Base-by-base conservation (phyloP, 2,888 invertebrate genomes). In the Netelia fuscicornis region DNA sequence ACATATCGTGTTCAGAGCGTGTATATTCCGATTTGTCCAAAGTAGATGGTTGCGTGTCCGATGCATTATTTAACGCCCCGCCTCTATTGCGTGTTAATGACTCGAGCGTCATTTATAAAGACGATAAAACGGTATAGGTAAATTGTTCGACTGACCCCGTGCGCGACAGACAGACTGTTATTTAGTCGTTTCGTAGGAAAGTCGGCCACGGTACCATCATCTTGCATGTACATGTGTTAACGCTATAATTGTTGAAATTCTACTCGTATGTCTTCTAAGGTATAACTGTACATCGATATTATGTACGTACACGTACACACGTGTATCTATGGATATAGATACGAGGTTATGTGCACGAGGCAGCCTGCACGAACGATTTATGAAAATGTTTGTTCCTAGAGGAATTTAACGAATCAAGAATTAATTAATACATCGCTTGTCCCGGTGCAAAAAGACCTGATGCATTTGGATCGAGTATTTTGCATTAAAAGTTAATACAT, bases 141-240 rank as follows among this genome's bases (percentile, higher is more conserved):
- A 70, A 58, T 64, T 74, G 37, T 9, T 70, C 37, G 56, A 48
- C 37, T 23, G 44, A 60, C 20, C 62, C 17, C 44, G 48, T 44
- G 25, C 56, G 13, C 30, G 11, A 17, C 37, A 23, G 44, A 25
- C 65, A 74, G 79, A 42, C 52, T 74, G 37, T 68, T 64, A 75
- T 83, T 83, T 70, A 23, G 54, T 58, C 70, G n/a, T 25, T n/a
- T 17, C 23, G 62, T 9, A 48, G 56, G 70, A 79, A 83, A 64
- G 37, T 79, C 64, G 75, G 79, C 75, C 75, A 75, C 68, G 74
- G 68, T 58, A 54, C 44, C 20, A 79, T 44, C 54, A 23, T 75
- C 54, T 68, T 72, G 58, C 60, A 62, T 68, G 30, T 54, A n/a
- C 70, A 23, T 62, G 5, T 20, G 42, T 9, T 60, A 37, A 37